Base-by-base conservation (phyloP, 2,888 invertebrate species). In the Seira ritae region DNA sequence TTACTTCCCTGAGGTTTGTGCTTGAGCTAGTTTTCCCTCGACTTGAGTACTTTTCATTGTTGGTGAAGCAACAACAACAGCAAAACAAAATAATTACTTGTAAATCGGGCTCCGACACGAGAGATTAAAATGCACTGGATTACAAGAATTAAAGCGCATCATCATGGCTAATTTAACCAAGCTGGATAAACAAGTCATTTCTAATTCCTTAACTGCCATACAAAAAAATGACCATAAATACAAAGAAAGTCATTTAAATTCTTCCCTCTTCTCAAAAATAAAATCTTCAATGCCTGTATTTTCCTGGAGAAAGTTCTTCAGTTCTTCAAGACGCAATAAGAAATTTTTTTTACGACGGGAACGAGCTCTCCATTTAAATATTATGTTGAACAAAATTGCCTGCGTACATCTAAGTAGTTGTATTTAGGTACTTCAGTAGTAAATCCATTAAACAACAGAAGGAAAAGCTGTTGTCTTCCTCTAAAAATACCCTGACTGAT, bases 1-100 rank as follows among this genome's bases (percentile, higher is more conserved):
- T 78, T 83, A 78, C 42, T 37, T 12, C 24, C 17, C 71, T 67
- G 50, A 50, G 8, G 50, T 50, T 12, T 50, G 6, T 62, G 62
- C 15, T 20, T 31, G 31, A 31, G 31, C 3, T 8, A 31, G 31
- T 31, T 31, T 31, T 31, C 31, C 31, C 31, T 8, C 8, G 31
- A 31, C 31, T 31, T 31, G 31, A 42, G 17, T 60, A n/a, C 15
- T n/a, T 60, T 60, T 3, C 60, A 42, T 60, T 60, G 60, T 10
- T 60, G 60, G 3, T 60, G 4, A n/a, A 60, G 60, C 60, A 10
- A 60, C 60, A 10, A 3, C 4, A 10, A n/a, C 15, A 60, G 62
- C 20, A 10, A 22, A 20, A 62, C 15, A 62, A 62, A 20, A 62
- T 62, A 62, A 62, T 62, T 20, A 22, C 62, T 62, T 62, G 62